Evolutionary conservation across 2,113 vertebrate genomes (phyloP), one percentile per base, ranked within the genome.

Genomic region (Neotragus moschatus): DNA sequence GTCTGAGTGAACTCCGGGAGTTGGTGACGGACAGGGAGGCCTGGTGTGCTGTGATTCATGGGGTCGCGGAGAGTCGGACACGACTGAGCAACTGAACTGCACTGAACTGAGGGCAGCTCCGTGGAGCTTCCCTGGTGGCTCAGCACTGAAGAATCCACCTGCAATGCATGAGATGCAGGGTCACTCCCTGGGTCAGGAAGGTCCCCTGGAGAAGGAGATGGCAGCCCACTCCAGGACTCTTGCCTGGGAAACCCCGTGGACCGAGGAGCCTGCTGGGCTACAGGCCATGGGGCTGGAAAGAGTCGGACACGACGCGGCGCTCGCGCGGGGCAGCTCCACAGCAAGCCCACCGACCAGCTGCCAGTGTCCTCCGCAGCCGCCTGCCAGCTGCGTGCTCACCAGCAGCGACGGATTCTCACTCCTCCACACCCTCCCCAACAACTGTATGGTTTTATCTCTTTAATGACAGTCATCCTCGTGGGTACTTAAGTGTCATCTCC

Each of bases 281-380:
- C 19, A 1, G 19, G 12, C n/a, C 66, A 11, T 2, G 21, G 66
- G 21, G 36, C 19, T 23, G 36, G 23, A 23, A 11, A 39, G 36
- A 39, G 66, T 23, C 19, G 12, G 66, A 23, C 66, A 12, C 2
- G 4, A 21, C 0, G 9, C 0, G 23, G 66, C 10, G 10, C n/a
- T 23, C 19, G 0, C 4, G 0, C 6, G 2, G 2, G 55, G 43
- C 21, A 39, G 51, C 45, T 84, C 6, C 17, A 55, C 12, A 14
- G 19, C 43, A 26, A 73, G 25, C 16, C 45, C 53, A 8, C 0
- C 14, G 0, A 43, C 1, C 26, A 66, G 86, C 2, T 33, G 5
- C 28, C 45, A 49, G 28, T 0, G 39, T 5, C 8, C 43, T 17
- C 15, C 43, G 10, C 26, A n/a, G 45, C 25, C 11, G 8, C 30